Percentiles rank a stretch among this genome's conserved stretches.
phyloP scores from a whole-genome alignment of 1,140 invertebrate genomes.

The Neuroterus valhalla region DNA sequence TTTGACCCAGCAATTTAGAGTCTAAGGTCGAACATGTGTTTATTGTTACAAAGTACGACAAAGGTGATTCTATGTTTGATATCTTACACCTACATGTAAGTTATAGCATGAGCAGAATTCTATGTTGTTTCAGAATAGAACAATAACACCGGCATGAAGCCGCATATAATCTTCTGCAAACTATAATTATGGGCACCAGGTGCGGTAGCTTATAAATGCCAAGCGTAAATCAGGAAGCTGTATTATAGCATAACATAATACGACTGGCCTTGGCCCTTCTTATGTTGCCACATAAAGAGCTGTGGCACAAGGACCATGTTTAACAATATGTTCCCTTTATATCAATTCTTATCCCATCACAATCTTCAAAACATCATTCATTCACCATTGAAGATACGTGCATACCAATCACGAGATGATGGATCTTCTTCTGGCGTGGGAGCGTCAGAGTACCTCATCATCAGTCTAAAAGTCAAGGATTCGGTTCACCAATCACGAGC shows the following conservation, averaged over 20 bases:
- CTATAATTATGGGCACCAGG: slow-evolving; percentile 14
- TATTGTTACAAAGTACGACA: too few relatives aligned
- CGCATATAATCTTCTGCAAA: neutral
- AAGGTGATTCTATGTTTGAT: too few relatives aligned
- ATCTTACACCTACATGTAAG: too few relatives aligned
- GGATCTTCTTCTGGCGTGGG: slow-evolving; percentile 47
- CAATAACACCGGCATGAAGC: too few relatives aligned
- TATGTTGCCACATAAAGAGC: slow-evolving; percentile 19
- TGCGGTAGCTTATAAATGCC: slow-evolving; percentile 51
- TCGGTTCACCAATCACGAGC: slow-evolving; percentile 39
- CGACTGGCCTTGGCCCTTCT: slow-evolving; percentile 46
- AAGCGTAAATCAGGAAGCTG: slow-evolving; percentile 47
- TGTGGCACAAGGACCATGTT: slow-evolving; percentile 42
- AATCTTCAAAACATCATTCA: slow-evolving; percentile 42
- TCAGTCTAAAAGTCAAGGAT: slow-evolving; percentile 60
- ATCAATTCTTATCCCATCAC: slow-evolving; percentile 33
- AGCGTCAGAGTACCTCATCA: slow-evolving; percentile 34
- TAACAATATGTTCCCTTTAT: slow-evolving; percentile 35
- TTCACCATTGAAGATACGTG: slow-evolving; percentile 37
- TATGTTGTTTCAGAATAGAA: too few relatives aligned
- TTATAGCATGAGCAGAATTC: too few relatives aligned
- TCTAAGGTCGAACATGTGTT: too few relatives aligned
- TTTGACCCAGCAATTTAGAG: too few relatives aligned
- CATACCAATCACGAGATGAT: slow-evolving; percentile 40
- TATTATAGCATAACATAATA: slow-evolving; percentile 37